phyloP scores from a whole-genome alignment of 2,113 vertebrate genomes.

The Pogonocichla stellata region DNA sequence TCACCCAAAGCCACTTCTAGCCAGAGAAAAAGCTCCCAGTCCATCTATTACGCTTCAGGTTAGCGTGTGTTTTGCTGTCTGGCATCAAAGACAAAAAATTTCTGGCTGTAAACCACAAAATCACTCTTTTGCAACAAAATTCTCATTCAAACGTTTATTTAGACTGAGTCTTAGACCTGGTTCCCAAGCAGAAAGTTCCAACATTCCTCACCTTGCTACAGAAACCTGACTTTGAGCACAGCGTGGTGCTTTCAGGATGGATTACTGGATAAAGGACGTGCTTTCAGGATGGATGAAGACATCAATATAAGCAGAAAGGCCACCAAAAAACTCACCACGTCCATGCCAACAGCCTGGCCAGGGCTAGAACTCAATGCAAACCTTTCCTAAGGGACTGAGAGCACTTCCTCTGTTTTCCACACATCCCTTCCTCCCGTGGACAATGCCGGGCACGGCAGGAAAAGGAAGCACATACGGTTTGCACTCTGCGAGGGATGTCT shows the following conservation, averaged over 20 bases:
- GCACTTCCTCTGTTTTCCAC: constrained; percentile 2
- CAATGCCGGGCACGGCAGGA: not conserved
- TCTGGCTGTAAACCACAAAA: not conserved
- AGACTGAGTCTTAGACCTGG: not conserved
- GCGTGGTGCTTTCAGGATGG: not conserved
- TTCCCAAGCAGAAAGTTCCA: not conserved
- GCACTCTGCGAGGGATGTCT: accelerated
- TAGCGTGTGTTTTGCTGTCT: not conserved
- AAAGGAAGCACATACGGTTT: constrained; percentile 5
- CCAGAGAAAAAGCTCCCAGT: not conserved
- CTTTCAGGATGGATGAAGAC: not conserved
- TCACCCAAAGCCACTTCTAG: not conserved
- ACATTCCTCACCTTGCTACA: not conserved
- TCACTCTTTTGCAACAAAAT: not conserved
- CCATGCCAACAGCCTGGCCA: not conserved
- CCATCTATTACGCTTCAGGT: not conserved
- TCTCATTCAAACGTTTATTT: not conserved
- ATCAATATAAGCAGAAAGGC: not conserved
- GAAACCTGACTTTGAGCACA: not conserved
- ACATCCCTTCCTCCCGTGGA: not conserved
- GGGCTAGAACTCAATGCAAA: not conserved
- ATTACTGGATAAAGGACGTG: not conserved
- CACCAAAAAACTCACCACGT: accelerated
- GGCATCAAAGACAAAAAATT: not conserved
- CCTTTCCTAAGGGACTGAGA: not conserved